Evolutionary conservation across 2,888 invertebrate genomes (phyloP).

Genomic region (Drosophila bunnanda): DNA sequence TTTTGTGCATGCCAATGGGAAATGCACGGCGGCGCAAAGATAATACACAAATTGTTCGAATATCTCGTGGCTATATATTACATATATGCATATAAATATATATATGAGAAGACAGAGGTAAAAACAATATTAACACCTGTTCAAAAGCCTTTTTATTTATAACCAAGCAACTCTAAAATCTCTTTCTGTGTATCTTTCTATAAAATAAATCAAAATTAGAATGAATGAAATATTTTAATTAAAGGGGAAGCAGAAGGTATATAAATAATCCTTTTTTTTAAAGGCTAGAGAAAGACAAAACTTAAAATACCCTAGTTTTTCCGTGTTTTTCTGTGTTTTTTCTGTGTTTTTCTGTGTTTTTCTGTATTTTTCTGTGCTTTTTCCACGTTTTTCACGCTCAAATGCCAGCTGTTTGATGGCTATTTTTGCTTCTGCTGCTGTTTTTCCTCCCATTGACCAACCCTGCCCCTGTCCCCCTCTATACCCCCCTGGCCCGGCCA

Average conservation of each 20-base stretch:
- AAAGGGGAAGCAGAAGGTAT: background rate
- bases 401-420: constrained; percentile 14
- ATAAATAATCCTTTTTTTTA: background rate
- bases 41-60: constrained; percentile 33
- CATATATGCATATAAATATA: background rate
- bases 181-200: too few relatives aligned
- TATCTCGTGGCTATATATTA: background rate
- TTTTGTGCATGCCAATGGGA: constrained; percentile 15
- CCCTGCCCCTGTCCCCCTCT: constrained; percentile 1
- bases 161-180: too few relatives aligned
- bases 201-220: background rate
- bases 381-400: constrained; percentile 19
- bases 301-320: constrained; percentile 20
- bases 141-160: background rate
- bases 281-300: too few relatives aligned
- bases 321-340: background rate
- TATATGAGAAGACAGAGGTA: background rate
- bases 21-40: constrained; percentile 19
- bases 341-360: constrained; percentile 28
- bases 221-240: too few relatives aligned
- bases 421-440: constrained; percentile 8
- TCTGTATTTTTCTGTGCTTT: background rate
- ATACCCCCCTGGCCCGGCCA: constrained; percentile 9
- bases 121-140: background rate
- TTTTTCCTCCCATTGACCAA: constrained; percentile 20